A percentile compares a stretch with the other conserved stretches of the same genome.
Evolutionary conservation across 1,140 invertebrate genomes (phyloP).

Genomic region (Tachypleus tridentatus): DNA sequence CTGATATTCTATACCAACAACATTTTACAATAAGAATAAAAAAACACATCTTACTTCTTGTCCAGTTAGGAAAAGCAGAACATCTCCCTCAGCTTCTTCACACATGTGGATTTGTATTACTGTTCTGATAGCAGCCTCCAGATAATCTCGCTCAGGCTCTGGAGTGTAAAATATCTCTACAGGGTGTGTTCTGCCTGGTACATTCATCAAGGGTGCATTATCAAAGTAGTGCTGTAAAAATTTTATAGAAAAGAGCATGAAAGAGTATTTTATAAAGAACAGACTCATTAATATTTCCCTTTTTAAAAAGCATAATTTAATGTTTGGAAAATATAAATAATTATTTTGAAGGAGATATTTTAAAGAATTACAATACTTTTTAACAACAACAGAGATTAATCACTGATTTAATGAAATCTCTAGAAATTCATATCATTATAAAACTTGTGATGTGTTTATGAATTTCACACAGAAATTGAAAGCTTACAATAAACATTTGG

Average conservation of each 20-base stretch:
- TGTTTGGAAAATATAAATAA: too few relatives aligned
- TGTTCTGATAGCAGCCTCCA: constrained; percentile 96
- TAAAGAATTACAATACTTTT: too few relatives aligned
- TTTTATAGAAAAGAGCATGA: neutral
- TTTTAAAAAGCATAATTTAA: too few relatives aligned
- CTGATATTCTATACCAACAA: neutral
- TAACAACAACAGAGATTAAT: too few relatives aligned
- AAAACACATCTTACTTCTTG: constrained; percentile 46
- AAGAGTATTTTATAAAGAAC: too few relatives aligned
- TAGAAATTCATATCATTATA: too few relatives aligned
- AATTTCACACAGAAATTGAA: too few relatives aligned
- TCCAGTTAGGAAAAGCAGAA: constrained; percentile 90
- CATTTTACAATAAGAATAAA: neutral
- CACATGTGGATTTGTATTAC: constrained; percentile 99
- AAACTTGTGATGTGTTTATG: too few relatives aligned
- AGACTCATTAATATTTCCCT: too few relatives aligned
- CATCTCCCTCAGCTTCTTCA: constrained; percentile 86
- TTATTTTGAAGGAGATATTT: too few relatives aligned
- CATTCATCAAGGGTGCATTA: constrained; percentile 95
- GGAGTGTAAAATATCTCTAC: constrained; percentile 99
- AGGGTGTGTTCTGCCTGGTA: constrained; percentile 90
- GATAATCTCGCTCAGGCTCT: constrained; percentile 94
- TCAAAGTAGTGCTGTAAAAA: constrained; percentile 77
- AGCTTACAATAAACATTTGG: too few relatives aligned
- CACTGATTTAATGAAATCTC: too few relatives aligned